Evolutionary conservation across 2,888 invertebrate genomes (phyloP).

Genomic region (Lucinisca nassula): DNA sequence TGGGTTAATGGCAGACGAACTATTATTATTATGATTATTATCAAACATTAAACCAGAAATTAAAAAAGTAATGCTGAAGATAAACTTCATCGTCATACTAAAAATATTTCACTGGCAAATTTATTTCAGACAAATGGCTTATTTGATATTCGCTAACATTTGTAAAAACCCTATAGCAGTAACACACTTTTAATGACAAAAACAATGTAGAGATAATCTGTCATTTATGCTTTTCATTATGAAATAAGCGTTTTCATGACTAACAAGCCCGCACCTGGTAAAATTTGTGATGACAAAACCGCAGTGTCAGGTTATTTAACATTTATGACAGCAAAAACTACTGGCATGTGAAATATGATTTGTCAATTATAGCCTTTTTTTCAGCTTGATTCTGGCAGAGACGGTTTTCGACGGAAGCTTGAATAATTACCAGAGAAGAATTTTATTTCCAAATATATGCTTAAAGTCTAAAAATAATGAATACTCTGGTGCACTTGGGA

Average conservation of each 20-base stretch:
- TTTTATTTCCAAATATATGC: background rate
- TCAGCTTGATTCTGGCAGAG: background rate
- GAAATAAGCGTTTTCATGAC: background rate
- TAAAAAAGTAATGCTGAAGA: too few species aligned
- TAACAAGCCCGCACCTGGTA: constrained; percentile 6
- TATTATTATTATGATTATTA: too few species aligned
- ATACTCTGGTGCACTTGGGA: background rate
- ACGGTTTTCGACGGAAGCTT: background rate
- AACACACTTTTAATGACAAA: too few species aligned
- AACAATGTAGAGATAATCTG: too few species aligned
- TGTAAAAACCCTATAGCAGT: too few species aligned
- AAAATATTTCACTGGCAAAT: too few species aligned
- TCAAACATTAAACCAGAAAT: too few species aligned
- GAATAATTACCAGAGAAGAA: background rate
- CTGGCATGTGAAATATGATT: background rate
- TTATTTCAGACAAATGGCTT: too few species aligned
- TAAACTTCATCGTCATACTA: too few species aligned
- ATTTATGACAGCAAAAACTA: background rate
- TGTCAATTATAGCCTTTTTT: constrained; percentile 6
- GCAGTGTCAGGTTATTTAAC: background rate
- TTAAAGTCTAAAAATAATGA: constrained; percentile 1
- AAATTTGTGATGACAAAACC: background rate
- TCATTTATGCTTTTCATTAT: background rate
- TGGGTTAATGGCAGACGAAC: too few species aligned
- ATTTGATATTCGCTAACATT: too few species aligned